Evolutionary conservation across 2,888 invertebrate genomes (phyloP), one percentile per base, ranked within the genome.

Genomic region (Drosophila ochracea): DNA sequence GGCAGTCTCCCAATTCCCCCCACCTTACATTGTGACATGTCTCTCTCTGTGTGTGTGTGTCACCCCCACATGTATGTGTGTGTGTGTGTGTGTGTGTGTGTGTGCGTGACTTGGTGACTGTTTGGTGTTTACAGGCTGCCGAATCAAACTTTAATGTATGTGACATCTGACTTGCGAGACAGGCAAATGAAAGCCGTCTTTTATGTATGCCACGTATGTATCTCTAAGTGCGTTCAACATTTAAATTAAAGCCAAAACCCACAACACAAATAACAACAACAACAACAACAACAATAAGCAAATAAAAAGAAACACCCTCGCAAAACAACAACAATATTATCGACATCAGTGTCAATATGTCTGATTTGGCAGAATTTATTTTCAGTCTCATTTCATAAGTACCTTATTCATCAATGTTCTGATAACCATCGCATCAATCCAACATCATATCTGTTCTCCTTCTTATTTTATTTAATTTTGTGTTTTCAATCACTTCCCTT

Each of bases 141-240:
- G 82, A 83, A 83, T 82, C 83, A 82, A 83, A 80, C 84, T 82
- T 82, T 78, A 80, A 83, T 82, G 83, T 70, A 68, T 82, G 73
- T 84, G 82, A 82, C 84, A 73, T 84, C 73, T 68, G 80, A 80
- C 72, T 75, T 72, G 52, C 28, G 68, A 55, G 65, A 52, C 53
- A 53, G 57, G 52, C 62, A 59, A 67, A 74, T 65, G 52, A 60
- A 68, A 57, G 80, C 52, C 50, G 37, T 21, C 41, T 43, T 57
- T 57, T 55, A 69, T 76, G 71, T 76, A 60, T 76, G 71, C 80
- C 70, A 80, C 80, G 76, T 75, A 79, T 79, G 71, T 73, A 63
- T 47, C 64, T 62, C 70, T 80, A 81, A 81, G 78, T 68, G 82
- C 68, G 80, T 55, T 71, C 63, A 49, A 68, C 73, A 80, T 80